These are phyloP conservation scores for Ostrea denselamellosa DNA, from an alignment of 1,140 invertebrate species.

Conservation along the genomic window DNA sequence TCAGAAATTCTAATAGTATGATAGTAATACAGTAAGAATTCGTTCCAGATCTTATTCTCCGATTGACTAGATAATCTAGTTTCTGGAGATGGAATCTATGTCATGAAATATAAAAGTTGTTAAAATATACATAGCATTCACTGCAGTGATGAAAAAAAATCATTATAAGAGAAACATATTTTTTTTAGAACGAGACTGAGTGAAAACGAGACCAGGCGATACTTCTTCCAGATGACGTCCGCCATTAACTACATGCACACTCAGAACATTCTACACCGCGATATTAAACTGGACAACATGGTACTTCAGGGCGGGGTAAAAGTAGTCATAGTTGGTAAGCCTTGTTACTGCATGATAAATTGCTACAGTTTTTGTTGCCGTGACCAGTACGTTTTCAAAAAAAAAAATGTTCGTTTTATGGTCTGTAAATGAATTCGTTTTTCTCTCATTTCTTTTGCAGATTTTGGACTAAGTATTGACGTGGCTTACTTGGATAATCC, in stretches of 20 bases:
- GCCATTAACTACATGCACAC: constrained; percentile 51
- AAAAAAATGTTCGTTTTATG: background rate
- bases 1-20: too few relatives aligned
- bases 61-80: too few relatives aligned
- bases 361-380: background rate
- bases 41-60: too few relatives aligned
- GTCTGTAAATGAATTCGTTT: background rate
- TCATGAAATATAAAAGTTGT: too few relatives aligned
- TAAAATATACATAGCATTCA: too few relatives aligned
- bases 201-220: constrained; percentile 38
- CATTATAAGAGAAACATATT: background rate
- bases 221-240: constrained; percentile 41
- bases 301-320: background rate
- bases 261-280: constrained; percentile 47
- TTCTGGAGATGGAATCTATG: too few relatives aligned
- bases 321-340: constrained; percentile 34
- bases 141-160: background rate
- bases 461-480: constrained; percentile 47
- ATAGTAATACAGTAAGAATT: too few relatives aligned
- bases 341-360: background rate
- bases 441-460: constrained; percentile 26
- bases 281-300: constrained; percentile 37
- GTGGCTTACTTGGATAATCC: constrained; percentile 4
- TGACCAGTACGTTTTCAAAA: background rate
- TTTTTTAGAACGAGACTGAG: constrained; percentile 35